Base-by-base conservation (phyloP, 2,888 invertebrate genomes). In the Pandemis heparana region DNA sequence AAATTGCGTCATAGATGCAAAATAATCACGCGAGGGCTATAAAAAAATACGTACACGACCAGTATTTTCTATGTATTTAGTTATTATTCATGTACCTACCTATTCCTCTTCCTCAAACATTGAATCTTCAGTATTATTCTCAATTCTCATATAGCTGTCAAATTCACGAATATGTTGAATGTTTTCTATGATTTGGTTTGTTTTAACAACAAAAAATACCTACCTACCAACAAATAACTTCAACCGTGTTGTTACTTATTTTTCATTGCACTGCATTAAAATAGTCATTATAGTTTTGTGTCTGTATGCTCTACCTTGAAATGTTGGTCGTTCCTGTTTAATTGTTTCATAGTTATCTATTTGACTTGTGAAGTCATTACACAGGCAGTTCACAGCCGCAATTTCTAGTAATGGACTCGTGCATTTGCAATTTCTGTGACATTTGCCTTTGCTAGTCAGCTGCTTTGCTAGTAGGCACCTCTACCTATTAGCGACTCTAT, bases 401-500 rank as follows among this genome's bases (percentile, higher is more conserved):
- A 75, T 77, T 70, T 72, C 71, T 64, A 75, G 69, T 56, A 77
- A 67, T 75, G 64, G 70, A 77, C 71, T 75, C 75, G 8, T 18
- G 78, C 80, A 75, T 78, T 75, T 75, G 70, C 72, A 75, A 46
- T 77, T 79, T 74, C 72, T 76, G 66, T 79, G 79, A 80, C 77
- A 82, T 85, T 83, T 51, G 10, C 12, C 43, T 85, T 83, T 82
- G 74, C 79, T 71, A 79, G 81, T 86, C 89, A 88, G 88, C 87
- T 89, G 89, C 84, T 81, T 86, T 89, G 89, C 84, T 81, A 68
- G 80, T 75, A 32, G 23, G 23, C 4, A 32, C 23, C 23, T 32
- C 23, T 32, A 32, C 23, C 23, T 32, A 78, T 79, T 84, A 87
- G 86, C 92, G 92, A 92, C 92, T 92, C 92, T 90, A 9, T 43